phyloP scores from a whole-genome alignment of 2,888 invertebrate species.

The Diarsia mendica region DNA sequence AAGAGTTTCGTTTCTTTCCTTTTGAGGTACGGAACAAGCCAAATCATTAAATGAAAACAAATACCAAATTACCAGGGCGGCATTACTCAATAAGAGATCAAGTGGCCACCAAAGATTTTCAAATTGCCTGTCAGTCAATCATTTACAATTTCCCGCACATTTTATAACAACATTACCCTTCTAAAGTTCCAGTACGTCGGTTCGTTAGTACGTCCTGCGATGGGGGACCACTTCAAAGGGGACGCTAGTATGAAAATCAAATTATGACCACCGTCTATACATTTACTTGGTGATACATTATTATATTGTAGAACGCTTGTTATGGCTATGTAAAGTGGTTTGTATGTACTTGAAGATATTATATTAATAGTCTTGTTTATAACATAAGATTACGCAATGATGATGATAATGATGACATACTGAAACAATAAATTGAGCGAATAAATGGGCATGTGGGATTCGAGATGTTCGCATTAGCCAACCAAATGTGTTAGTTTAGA shows the following conservation, averaged over 20 bases:
- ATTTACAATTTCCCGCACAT: slow-evolving; percentile 29
- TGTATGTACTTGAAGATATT: neutral
- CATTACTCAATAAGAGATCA: neutral
- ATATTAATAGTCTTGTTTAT: neutral
- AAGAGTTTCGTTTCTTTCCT: no score
- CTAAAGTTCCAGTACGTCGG: slow-evolving; percentile 23
- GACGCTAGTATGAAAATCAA: slow-evolving; percentile 75
- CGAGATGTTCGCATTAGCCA: neutral
- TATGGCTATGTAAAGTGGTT: neutral
- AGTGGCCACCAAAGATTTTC: neutral
- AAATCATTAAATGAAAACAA: neutral
- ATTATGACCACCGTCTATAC: slow-evolving; percentile 68
- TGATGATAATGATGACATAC: neutral
- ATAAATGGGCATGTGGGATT: neutral
- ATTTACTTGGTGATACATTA: slow-evolving; percentile 68
- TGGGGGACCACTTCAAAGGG: slow-evolving; percentile 55
- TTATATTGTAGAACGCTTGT: slow-evolving; percentile 57
- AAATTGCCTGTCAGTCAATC: slow-evolving; percentile 24
- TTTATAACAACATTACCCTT: slow-evolving; percentile 45
- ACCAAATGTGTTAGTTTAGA: neutral
- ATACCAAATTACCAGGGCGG: neutral
- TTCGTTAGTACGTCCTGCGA: slow-evolving; percentile 48
- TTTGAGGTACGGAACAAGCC: no score
- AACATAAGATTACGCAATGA: no score
- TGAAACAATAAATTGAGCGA: neutral